Evolutionary conservation across 2,113 vertebrate genomes (phyloP).

Genomic region (Burhinus bistriatus): DNA sequence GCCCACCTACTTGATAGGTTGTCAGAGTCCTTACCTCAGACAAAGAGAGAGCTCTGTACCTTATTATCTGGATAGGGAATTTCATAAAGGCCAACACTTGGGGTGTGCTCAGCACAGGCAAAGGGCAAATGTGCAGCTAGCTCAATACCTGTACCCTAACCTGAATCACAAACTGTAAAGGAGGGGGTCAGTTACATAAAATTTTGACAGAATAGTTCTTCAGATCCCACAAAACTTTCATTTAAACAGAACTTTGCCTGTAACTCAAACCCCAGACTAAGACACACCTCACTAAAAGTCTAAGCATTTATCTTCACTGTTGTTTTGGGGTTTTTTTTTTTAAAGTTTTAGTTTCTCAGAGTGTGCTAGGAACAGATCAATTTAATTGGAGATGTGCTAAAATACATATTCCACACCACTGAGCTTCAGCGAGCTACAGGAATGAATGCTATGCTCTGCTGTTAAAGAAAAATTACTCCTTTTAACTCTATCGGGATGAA

Average conservation of each 20-base stretch:
- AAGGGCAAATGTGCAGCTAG: not conserved
- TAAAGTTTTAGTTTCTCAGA: not conserved
- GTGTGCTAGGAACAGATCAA: not conserved
- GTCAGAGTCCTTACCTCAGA: not conserved
- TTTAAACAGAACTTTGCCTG: not conserved
- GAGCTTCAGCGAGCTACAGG: not conserved
- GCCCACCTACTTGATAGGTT: rapidly evolving
- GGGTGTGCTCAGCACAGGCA: not conserved
- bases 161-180: not conserved
- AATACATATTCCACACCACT: not conserved
- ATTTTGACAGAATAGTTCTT: not conserved
- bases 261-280: not conserved
- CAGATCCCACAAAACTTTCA: not conserved
- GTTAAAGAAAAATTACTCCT: not conserved
- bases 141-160: not conserved
- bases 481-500: not conserved
- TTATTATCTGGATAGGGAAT: not conserved
- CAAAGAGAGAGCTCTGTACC: not conserved
- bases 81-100: not conserved
- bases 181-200: not conserved
- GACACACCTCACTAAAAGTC: not conserved
- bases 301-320: not conserved
- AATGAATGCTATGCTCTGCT: not conserved
- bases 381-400: not conserved
- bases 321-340: not conserved